These are phyloP conservation scores for Bhutanitis thaidina DNA, from an alignment of 2,888 invertebrate genomes.

Conservation along the genomic window DNA sequence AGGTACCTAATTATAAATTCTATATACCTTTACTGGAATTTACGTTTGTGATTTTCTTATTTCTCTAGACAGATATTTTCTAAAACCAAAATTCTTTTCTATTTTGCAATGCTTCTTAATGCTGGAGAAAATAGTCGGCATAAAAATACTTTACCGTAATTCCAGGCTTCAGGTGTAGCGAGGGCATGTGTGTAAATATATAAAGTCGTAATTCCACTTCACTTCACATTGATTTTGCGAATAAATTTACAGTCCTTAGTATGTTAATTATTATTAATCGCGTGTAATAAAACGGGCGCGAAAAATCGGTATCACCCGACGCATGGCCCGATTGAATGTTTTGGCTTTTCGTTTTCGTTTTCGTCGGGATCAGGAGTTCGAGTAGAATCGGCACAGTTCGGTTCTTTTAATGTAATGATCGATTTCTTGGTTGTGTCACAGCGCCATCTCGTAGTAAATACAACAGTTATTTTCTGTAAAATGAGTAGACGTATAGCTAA, in stretches of 20 bases:
- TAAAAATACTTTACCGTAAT: conserved; percentile 60
- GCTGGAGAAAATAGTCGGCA: conserved; percentile 21
- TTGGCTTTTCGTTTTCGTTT: conserved; percentile 34
- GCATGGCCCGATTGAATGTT: conserved; percentile 63
- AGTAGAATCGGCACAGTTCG: conserved; percentile 24
- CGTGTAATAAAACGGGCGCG: conserved; percentile 52
- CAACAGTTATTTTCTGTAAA: neutral
- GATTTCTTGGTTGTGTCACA: conserved; percentile 26
- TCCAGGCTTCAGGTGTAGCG: conserved; percentile 73
- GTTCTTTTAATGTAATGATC: conserved; percentile 50
- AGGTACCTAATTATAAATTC: too few species aligned
- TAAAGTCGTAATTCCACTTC: conserved; percentile 36
- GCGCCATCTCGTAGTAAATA: conserved; percentile 22
- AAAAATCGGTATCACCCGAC: conserved; percentile 55
- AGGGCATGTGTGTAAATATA: conserved; percentile 61
- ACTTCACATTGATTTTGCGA: conserved; percentile 49
- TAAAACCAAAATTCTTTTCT: conserved; percentile 31
- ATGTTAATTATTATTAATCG: conserved; percentile 32
- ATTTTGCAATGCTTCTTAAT: conserved; percentile 45
- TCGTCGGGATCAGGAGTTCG: conserved; percentile 22
- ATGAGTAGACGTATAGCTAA: neutral
- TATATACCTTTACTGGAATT: too few species aligned
- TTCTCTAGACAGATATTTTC: neutral
- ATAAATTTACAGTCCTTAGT: conserved; percentile 30
- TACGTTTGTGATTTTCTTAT: too few species aligned